Evolutionary conservation across 2,888 invertebrate genomes (phyloP).

Genomic region (Acanthosepion pharaonis): DNA sequence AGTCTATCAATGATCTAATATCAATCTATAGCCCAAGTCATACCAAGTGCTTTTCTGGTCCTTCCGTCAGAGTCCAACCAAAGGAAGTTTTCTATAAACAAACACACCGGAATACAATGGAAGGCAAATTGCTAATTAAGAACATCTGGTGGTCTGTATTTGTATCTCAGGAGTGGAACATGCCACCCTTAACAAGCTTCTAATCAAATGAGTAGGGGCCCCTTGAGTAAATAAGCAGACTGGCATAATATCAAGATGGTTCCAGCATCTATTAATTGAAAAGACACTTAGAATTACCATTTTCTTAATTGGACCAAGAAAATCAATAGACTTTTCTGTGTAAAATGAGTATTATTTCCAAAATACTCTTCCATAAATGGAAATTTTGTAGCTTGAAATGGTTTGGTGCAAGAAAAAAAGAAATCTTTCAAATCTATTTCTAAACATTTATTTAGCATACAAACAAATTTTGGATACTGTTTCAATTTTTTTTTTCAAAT

Average conservation of each 20-base stretch:
- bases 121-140: background rate
- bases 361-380: too few species aligned
- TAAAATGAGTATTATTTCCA: background rate
- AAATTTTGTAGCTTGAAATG: too few species aligned
- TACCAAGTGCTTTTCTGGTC: background rate
- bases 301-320: background rate
- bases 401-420: too few species aligned
- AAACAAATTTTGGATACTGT: too few species aligned
- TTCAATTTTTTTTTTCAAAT: too few species aligned
- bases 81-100: background rate
- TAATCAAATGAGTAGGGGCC: background rate
- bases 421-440: too few species aligned
- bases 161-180: background rate
- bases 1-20: background rate
- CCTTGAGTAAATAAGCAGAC: background rate
- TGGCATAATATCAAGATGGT: background rate
- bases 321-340: background rate
- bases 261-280: background rate
- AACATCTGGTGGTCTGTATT: background rate
- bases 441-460: too few species aligned
- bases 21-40: background rate
- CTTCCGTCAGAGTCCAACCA: too few species aligned
- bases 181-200: slow-evolving; percentile 33
- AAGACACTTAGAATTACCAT: background rate
- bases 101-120: too few species aligned